These are phyloP conservation scores for Falcunculus frontatus DNA, from an alignment of 2,113 vertebrate species.

Conservation along the genomic window DNA sequence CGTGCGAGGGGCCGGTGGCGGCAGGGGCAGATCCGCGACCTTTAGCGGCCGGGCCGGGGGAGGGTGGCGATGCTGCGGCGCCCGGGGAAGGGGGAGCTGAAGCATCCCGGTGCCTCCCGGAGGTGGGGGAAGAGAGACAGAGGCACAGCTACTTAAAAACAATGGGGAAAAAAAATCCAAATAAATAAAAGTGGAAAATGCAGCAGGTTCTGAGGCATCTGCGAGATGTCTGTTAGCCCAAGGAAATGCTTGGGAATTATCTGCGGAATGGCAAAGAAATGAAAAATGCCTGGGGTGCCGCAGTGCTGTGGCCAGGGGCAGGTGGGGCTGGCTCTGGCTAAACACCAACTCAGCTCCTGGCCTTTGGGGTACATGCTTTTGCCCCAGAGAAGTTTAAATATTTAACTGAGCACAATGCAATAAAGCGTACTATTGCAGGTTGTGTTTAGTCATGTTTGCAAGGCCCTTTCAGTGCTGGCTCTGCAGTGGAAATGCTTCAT, in stretches of 20 bases:
- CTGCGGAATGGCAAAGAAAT: neutral
- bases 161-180: neutral
- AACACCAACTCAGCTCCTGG: neutral
- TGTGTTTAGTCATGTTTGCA: neutral
- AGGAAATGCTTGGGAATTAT: neutral
- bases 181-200: neutral
- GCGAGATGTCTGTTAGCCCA: neutral
- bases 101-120: neutral
- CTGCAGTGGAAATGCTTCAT: neutral
- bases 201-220: neutral
- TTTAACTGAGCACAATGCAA: accelerated
- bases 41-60: no score
- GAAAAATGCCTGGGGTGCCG: neutral
- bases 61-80: neutral
- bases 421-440: neutral
- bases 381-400: neutral
- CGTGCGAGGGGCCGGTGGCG: no score
- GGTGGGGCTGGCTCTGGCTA: neutral
- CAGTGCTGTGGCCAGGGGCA: neutral
- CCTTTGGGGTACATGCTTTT: accelerated
- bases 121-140: neutral
- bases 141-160: neutral
- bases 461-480: neutral
- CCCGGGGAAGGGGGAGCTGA: neutral
- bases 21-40: neutral